phyloP scores from a whole-genome alignment of 2,888 invertebrate species.

The Oscheius sp. region DNA sequence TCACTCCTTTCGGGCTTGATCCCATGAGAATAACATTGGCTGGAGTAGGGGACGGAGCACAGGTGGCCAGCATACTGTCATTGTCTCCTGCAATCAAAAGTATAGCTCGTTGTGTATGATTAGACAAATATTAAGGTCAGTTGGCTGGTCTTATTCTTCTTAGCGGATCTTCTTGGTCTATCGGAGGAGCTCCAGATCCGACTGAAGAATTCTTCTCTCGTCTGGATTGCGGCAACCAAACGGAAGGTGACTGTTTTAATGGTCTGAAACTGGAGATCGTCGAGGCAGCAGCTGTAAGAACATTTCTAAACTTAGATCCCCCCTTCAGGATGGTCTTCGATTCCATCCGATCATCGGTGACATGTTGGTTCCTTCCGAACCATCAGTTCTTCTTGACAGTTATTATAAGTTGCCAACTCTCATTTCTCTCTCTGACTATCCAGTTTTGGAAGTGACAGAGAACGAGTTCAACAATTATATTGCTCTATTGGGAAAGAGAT shows the following conservation, averaged over 20 bases:
- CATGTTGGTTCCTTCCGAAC: constrained; percentile 7
- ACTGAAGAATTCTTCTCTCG: constrained; percentile 7
- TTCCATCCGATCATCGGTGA: constrained; percentile 12
- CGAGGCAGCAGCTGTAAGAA: constrained; percentile 7
- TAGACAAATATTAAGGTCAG: background rate
- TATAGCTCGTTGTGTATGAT: background rate
- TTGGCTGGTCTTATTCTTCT: constrained; percentile 2
- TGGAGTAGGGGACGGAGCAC: constrained; percentile 16
- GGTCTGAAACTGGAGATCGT: background rate
- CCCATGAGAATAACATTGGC: background rate
- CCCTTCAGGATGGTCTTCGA: background rate
- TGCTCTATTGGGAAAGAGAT: background rate
- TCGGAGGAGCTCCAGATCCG: constrained; percentile 6
- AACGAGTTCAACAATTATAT: background rate
- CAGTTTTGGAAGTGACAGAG: background rate
- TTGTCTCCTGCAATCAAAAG: constrained; percentile 16
- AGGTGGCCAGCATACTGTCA: constrained; percentile 11
- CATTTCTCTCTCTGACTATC: background rate
- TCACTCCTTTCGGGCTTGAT: background rate
- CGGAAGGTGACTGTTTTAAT: constrained; percentile 2
- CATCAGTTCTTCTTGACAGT: constrained; percentile 3
- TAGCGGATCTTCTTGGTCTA: constrained; percentile 8
- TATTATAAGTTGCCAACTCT: constrained; percentile 1
- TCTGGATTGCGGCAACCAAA: constrained; percentile 6
- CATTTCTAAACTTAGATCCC: background rate